A percentile compares a stretch with the other conserved stretches of the same genome.
These are phyloP conservation scores for Rotaria sp. DNA, from an alignment of 2,888 invertebrate species.

Conservation along the genomic window DNA sequence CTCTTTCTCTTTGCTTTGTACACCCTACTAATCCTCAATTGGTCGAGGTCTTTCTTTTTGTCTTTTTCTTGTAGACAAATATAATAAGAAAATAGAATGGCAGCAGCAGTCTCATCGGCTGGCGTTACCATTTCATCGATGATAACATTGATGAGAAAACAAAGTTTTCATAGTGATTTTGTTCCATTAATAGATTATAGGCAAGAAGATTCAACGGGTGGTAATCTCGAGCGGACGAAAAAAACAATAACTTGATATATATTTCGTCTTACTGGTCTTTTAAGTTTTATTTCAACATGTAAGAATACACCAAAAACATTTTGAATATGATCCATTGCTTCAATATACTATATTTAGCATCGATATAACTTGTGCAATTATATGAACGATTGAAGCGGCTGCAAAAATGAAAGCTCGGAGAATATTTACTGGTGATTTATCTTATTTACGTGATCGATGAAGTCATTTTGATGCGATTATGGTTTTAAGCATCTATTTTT, in stretches of 20 bases:
- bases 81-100: neutral
- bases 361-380: slow-evolving; percentile 78
- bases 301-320: slow-evolving; percentile 94
- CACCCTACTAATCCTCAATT: neutral
- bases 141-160: slow-evolving; percentile 25
- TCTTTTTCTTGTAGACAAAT: neutral
- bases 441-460: slow-evolving; percentile 95
- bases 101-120: slow-evolving; percentile 17
- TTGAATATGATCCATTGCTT: slow-evolving; percentile 67
- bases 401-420: slow-evolving; percentile 95
- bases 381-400: slow-evolving; percentile 96
- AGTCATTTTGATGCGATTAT: slow-evolving; percentile 96
- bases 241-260: slow-evolving; percentile 33
- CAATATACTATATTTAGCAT: slow-evolving; percentile 81
- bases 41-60: neutral
- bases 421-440: slow-evolving; percentile 66
- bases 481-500: slow-evolving; percentile 93
- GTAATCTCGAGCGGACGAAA: slow-evolving; percentile 37
- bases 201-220: slow-evolving; percentile 11
- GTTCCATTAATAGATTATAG: slow-evolving; percentile 21
- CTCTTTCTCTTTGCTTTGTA: neutral
- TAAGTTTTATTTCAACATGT: slow-evolving; percentile 88
- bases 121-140: slow-evolving; percentile 24
- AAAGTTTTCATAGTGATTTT: slow-evolving; percentile 7
- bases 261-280: slow-evolving; percentile 60